Base-by-base conservation (phyloP, 2,113 vertebrate genomes). In the Hippolais icterina region DNA sequence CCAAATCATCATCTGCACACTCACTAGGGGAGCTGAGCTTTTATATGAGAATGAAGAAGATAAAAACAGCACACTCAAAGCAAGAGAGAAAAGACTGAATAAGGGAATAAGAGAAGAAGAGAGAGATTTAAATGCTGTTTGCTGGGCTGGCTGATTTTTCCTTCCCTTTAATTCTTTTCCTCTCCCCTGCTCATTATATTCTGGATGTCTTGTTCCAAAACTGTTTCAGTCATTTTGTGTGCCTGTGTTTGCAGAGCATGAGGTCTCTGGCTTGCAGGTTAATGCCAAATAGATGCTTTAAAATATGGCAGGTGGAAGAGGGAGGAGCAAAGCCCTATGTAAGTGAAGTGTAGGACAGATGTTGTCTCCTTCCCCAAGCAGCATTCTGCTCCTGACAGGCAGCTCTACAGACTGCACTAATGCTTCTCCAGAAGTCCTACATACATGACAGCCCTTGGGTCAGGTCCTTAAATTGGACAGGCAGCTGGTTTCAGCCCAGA, bases 1-100 rank as follows among this genome's bases (percentile, higher is more conserved):
- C 93, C 93, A 98, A 97, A 96, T 97, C 93, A 93, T 96, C 97
- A 97, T 96, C 97, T 97, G 83, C 83, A 90, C 93, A 47, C 95
- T 97, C 90, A 49, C 92, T 96, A 96, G 81, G 76, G 82, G 77
- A 94, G 83, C 74, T 39, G 60, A 75, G 83, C 96, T 97, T 96
- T 96, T 94, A 95, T 92, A 94, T 42, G 90, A 94, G 94, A 87
- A 77, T 57, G 25, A 94, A 94, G 79, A 75, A 97, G 95, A 96
- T 92, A 96, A 97, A 97, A 96, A 93, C 96, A 78, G 94, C 83
- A 52, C 44, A 92, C 70, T 96, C 94, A 83, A 97, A 95, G 74
- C 83, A 92, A 79, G 93, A 75, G 49, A 94, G 66, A 86, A 94
- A 94, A 94, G 95, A 93, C 94, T 95, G 95, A 95, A 95, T 94